Conservation (phyloP, 2,797 vertebrate species). For the Clarias pachynema region DNA sequence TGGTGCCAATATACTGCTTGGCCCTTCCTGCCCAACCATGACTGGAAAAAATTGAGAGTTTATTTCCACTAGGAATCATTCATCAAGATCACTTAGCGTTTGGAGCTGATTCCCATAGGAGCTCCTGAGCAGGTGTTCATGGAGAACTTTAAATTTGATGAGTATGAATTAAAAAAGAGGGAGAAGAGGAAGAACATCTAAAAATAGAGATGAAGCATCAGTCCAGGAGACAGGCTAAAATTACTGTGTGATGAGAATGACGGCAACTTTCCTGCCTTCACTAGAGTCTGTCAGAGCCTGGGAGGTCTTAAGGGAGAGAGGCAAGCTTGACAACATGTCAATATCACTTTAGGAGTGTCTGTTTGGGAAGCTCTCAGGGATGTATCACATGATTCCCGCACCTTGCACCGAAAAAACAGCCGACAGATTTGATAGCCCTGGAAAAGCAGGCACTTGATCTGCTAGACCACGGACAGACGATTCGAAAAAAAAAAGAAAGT, state of each 20-base stretch:
- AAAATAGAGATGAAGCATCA: slow-evolving; percentile 79
- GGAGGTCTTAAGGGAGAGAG: slow-evolving; percentile 76
- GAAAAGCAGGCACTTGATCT: slow-evolving; percentile 72
- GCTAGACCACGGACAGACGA: slow-evolving; percentile 72
- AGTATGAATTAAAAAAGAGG: slow-evolving; percentile 53
- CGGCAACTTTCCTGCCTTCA: slow-evolving; percentile 72
- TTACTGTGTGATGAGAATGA: slow-evolving; percentile 71
- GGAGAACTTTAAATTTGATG: slow-evolving; percentile 72
- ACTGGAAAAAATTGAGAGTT: slow-evolving; percentile 38
- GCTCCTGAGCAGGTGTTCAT: slow-evolving; percentile 72
- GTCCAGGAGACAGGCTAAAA: slow-evolving; percentile 76
- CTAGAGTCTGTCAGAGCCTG: slow-evolving; percentile 75
- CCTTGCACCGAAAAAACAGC: slow-evolving; percentile 48
- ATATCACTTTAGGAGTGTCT: slow-evolving; percentile 80
- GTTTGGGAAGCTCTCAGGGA: slow-evolving; percentile 75
- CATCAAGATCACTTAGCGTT: slow-evolving; percentile 49
- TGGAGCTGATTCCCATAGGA: slow-evolving; percentile 72
- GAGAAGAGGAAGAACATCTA: slow-evolving; percentile 67
- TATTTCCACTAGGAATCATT: slow-evolving; percentile 47
- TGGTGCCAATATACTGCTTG: slow-evolving; percentile 17
- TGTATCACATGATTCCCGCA: slow-evolving; percentile 78
- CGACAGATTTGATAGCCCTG: slow-evolving; percentile 59
- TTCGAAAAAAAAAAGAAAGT: slow-evolving; percentile 67
- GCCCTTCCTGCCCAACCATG: slow-evolving; percentile 22
- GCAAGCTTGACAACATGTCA: slow-evolving; percentile 82